A percentile compares a stretch with the other conserved stretches of the same genome.
These are phyloP conservation scores for Standfussiana lucernea DNA, from an alignment of 2,888 invertebrate species.

Conservation along the genomic window DNA sequence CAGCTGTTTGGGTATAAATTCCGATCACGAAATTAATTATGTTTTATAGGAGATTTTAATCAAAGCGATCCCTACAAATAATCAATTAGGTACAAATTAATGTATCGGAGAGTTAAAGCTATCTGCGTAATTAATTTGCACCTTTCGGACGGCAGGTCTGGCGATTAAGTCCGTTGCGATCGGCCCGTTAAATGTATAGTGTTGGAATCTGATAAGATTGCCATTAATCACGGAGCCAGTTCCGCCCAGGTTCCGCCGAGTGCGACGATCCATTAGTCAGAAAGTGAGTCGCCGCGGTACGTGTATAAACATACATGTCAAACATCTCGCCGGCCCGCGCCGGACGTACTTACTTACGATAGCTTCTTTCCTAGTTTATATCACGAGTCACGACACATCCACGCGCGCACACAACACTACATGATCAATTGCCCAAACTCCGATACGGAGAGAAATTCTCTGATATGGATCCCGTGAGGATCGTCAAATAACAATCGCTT, in stretches of 20 bases:
- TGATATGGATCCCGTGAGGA: constrained; percentile 60
- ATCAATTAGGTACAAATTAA: constrained; percentile 81
- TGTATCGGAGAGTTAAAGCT: constrained; percentile 79
- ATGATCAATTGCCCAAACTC: constrained; percentile 66
- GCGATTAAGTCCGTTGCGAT: constrained; percentile 79
- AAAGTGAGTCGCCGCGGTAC: constrained; percentile 66
- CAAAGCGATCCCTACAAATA: constrained; percentile 75
- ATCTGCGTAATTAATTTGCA: constrained; percentile 85
- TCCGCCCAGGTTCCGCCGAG: constrained; percentile 70
- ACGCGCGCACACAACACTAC: constrained; percentile 49
- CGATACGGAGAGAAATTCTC: constrained; percentile 22
- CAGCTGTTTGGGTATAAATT: constrained; percentile 56
- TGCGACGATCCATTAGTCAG: constrained; percentile 77
- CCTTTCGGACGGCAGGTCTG: constrained; percentile 77
- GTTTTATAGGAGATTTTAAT: constrained; percentile 71
- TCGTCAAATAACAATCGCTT: constrained; percentile 72
- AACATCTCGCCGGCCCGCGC: constrained; percentile 52
- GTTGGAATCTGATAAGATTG: constrained; percentile 85
- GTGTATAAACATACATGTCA: constrained; percentile 63
- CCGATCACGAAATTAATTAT: constrained; percentile 67
- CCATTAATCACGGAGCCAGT: constrained; percentile 83
- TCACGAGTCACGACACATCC: constrained; percentile 25
- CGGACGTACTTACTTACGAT: constrained; percentile 35
- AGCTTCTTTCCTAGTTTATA: constrained; percentile 31
- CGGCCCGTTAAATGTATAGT: constrained; percentile 80